Conservation (phyloP, 2,113 vertebrate species). For the Smithornis capensis region DNA sequence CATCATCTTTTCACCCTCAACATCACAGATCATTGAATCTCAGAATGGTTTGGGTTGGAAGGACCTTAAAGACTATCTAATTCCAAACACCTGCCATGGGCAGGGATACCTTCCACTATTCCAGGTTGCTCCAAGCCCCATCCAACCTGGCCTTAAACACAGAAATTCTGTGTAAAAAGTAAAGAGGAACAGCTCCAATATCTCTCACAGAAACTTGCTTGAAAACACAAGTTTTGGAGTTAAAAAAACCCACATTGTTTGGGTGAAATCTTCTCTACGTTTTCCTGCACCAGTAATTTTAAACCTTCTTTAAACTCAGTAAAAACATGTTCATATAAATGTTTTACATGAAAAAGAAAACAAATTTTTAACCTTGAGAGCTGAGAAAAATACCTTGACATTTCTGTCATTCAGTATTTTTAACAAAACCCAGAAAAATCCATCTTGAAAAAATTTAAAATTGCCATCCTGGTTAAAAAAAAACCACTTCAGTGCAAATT, state of each 20-base stretch:
- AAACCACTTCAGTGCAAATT: accelerated
- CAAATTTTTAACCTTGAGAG: not conserved
- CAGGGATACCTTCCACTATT: accelerated
- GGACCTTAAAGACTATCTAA: not conserved
- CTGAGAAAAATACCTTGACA: not conserved
- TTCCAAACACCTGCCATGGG: not conserved
- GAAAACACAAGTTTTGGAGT: too few species aligned
- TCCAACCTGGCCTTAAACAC: not conserved
- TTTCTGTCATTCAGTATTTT: not conserved
- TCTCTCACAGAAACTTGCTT: not conserved
- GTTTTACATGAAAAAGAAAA: not conserved
- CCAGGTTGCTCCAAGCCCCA: not conserved
- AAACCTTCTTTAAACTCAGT: not conserved
- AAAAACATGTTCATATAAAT: not conserved
- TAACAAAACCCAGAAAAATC: not conserved
- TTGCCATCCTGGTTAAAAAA: not conserved
- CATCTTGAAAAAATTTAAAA: not conserved
- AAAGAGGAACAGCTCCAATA: not conserved
- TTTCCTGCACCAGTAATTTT: not conserved
- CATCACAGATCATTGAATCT: not conserved
- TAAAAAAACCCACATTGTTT: too few species aligned
- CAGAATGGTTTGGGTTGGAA: not conserved
- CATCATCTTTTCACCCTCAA: not conserved
- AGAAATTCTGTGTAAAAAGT: not conserved
- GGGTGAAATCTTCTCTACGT: not conserved